Evolutionary conservation across 2,113 vertebrate species (phyloP), one percentile per base, ranked within the genome.

Genomic region (Rutilus rutilus): DNA sequence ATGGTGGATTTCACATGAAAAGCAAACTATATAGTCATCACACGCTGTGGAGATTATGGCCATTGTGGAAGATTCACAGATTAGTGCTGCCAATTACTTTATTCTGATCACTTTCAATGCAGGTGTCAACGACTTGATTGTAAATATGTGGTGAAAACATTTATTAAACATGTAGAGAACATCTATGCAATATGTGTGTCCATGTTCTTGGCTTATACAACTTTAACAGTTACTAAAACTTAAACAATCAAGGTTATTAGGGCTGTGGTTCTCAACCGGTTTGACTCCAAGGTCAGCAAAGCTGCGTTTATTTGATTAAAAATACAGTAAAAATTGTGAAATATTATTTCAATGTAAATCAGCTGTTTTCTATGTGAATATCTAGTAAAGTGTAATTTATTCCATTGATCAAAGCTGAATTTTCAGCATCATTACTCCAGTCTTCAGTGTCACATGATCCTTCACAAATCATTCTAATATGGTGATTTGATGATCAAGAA

Each of bases 71-170:
- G 64, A 57, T 8, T n/a, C 23, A n/a, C 57, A 62, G 33, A 60
- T 60, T 25, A 42, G 52, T 80, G 78, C 78, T 80, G 78, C 78
- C 36, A 80, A 45, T 80, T 8, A 39, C 54, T 15, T 79, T 57
- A 4, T 78, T 60, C 19, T 60, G 21, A 78, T 17, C 33, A 2
- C 23, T 80, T 25, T 25, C n/a, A n/a, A 19, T 27, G 27, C 3
- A 25, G 14, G 57, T 80, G 36, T 45, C 23, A 80, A 17, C 77
- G 6, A 4, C 23, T 8, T 25, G 12, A 45, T 45, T 80, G 78
- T 62, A 80, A 27, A 80, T 80, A 80, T 64, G 57, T 64, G 59
- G 14, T 64, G 54, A 60, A 45, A 45, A 45, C 23, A 5, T 45
- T n/a, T 10, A 62, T 27, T 80, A 42, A 64, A 62, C 50, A 6